Percentiles rank a stretch among this genome's conserved stretches.
These are phyloP conservation scores for Tragelaphus buxtoni DNA, from an alignment of 2,113 vertebrate species.

Conservation along the genomic window DNA sequence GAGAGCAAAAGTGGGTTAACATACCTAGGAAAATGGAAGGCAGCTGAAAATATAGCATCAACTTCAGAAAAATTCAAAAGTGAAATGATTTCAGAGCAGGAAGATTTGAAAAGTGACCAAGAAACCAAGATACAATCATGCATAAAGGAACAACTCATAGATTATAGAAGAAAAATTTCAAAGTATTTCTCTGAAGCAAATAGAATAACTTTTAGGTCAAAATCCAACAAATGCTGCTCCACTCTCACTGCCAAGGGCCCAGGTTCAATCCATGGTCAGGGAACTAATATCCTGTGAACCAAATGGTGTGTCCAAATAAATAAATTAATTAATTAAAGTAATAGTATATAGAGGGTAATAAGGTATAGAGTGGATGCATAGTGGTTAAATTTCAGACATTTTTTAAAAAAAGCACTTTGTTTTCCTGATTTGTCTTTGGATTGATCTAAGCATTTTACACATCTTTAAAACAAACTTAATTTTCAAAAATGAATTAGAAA, in stretches of 20 bases:
- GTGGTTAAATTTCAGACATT: not conserved
- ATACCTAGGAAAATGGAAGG: not conserved
- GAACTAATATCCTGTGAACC: not conserved
- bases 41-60: not conserved
- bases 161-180: not conserved
- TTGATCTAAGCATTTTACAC: not conserved
- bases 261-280: not conserved
- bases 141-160: not conserved
- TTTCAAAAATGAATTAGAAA: not conserved
- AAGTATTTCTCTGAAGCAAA: not conserved
- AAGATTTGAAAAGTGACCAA: not conserved
- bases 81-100: not conserved
- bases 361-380: not conserved
- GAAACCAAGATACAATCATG: not conserved
- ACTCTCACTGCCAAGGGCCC: not conserved
- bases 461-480: not conserved
- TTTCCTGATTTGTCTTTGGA: not conserved
- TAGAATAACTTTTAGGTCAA: not conserved
- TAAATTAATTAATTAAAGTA: not conserved
- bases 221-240: not conserved
- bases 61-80: not conserved
- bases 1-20: not conserved
- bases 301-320: not conserved
- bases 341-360: not conserved
- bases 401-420: not conserved